Evolutionary conservation across 2,113 vertebrate genomes (phyloP).

Genomic region (Redunca redunca): DNA sequence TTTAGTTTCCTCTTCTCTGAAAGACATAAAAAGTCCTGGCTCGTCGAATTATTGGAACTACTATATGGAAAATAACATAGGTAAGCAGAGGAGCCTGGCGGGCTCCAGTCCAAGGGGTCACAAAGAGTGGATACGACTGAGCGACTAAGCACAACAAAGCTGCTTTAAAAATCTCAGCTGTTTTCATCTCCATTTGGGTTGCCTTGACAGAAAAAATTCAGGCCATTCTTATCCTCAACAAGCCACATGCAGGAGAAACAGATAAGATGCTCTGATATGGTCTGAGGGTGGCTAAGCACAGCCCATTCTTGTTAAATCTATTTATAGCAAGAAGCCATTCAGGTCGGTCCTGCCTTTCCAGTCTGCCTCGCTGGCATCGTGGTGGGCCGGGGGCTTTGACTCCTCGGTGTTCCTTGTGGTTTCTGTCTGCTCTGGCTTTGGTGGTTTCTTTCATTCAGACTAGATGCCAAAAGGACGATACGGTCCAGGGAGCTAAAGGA

Average conservation of each 20-base stretch:
- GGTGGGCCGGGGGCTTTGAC: neutral
- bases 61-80: neutral
- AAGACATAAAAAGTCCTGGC: neutral
- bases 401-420: neutral
- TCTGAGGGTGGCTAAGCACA: neutral
- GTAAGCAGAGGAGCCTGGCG: neutral
- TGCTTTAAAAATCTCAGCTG: neutral
- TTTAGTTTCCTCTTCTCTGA: neutral
- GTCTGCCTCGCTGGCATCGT: neutral
- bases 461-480: neutral
- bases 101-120: neutral
- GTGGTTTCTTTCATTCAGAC: neutral
- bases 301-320: neutral
- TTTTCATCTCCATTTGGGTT: neutral
- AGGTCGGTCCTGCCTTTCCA: neutral
- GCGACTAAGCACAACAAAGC: neutral
- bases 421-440: neutral
- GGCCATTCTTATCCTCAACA: neutral
- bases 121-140: neutral
- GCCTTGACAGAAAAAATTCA: neutral
- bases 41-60: neutral
- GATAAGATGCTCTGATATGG: neutral
- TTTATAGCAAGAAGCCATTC: neutral
- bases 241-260: neutral
- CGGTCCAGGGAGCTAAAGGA: neutral